Base-by-base conservation (phyloP, 2,888 invertebrate genomes). In the Ichneumoninae sp. region DNA sequence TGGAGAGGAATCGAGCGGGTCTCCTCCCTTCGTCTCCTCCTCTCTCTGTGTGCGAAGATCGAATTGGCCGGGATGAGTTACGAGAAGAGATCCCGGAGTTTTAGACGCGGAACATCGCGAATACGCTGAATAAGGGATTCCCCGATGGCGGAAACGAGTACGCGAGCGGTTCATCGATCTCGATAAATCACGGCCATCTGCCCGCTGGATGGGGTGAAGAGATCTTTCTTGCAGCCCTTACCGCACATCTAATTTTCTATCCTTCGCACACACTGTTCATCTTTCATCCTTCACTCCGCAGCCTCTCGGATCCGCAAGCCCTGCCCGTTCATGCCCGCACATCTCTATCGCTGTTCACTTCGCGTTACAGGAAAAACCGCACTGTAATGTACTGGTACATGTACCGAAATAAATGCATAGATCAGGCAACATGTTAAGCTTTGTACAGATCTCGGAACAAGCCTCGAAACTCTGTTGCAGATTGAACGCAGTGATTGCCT, bases 91-190 rank as follows among this genome's bases (percentile, higher is more conserved):
- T 82, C 68, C 60, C 33, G 26, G 60, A 26, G 26, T 57, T 77
- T 73, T 85, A 77, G 86, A 85, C 81, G 85, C 66, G 82, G 82
- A 85, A 85, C 83, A 75, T 75, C 84, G 66, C 60, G 77, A 77
- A 82, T 86, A 85, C 86, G 88, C 88, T 88, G 88, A 88, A 88
- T 88, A 85, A 85, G 86, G 82, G 83, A 88, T 88, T 88, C 82
- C 76, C 68, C 63, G 66, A 22, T 60, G 44, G 30, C 44, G n/a
- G 13, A 30, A 19, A 65, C 52, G 76, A 73, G 74, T 66, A 70
- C 83, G 57, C 40, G 71, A 81, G 50, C 83, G 83, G 82, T 77
- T 81, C 74, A 82, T 81, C 83, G 89, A 87, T 89, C 88, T 63
- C 88, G 86, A 90, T 90, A 89, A 90, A 89, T 90, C 89, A 90